Percentiles rank a stretch among this genome's conserved stretches.
Evolutionary conservation across 2,888 invertebrate genomes (phyloP).

Genomic region (Spisula solida): DNA sequence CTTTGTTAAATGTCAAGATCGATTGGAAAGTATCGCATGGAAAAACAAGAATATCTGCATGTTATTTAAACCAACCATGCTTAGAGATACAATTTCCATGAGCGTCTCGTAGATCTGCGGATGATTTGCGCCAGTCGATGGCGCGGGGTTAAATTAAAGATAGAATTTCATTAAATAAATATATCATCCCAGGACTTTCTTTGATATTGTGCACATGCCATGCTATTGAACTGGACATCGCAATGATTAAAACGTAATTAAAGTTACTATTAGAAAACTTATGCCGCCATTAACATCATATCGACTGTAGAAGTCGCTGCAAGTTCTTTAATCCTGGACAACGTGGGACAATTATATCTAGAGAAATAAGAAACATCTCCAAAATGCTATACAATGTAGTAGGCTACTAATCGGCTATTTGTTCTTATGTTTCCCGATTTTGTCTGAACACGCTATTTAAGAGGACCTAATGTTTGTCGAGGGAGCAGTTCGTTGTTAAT

Average conservation of each 20-base stretch:
- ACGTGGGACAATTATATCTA: neutral
- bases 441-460: neutral
- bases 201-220: neutral
- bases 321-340: neutral
- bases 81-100: neutral
- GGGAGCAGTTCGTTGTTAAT: neutral
- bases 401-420: neutral
- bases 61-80: constrained; percentile 11
- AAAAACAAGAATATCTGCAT: constrained; percentile 5
- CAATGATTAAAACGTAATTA: neutral
- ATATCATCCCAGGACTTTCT: neutral
- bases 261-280: neutral
- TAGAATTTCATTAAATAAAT: neutral
- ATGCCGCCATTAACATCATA: too few species aligned
- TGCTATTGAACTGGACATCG: neutral
- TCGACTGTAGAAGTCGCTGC: too few species aligned
- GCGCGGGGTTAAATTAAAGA: neutral
- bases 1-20: constrained; percentile 46
- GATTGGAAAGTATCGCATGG: constrained; percentile 1
- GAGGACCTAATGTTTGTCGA: neutral
- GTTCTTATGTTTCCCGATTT: neutral
- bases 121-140: neutral
- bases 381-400: too few species aligned
- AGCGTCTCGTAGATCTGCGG: neutral
- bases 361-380: neutral